Conservation (phyloP, 1,140 invertebrate genomes). For the Schlechtendalia chinensis region DNA sequence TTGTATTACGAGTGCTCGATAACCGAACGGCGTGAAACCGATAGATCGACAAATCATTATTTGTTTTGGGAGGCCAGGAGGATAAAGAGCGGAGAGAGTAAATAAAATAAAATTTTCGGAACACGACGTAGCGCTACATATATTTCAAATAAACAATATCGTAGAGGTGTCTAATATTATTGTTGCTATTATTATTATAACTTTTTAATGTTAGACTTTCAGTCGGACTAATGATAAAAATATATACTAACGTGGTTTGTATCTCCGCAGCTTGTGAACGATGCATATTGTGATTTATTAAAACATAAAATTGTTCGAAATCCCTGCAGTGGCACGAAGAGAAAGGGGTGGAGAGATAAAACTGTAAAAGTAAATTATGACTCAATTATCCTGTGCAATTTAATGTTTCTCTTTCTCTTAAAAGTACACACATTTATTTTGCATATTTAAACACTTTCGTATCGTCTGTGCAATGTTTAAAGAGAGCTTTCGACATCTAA, state of each 20-base stretch:
- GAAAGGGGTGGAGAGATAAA: neutral
- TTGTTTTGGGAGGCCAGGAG: too few species aligned
- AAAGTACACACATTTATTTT: slow-evolving; percentile 21
- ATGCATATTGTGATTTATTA: neutral
- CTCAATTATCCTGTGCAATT: slow-evolving; percentile 18
- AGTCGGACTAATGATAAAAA: neutral
- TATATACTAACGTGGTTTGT: too few species aligned
- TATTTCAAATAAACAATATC: too few species aligned
- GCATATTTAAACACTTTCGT: slow-evolving; percentile 38
- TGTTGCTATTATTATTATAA: too few species aligned
- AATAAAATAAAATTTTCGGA: too few species aligned
- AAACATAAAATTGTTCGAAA: slow-evolving; percentile 1
- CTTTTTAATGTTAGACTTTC: neutral
- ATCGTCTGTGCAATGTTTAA: slow-evolving; percentile 20
- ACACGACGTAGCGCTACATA: too few species aligned
- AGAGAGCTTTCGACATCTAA: slow-evolving; percentile 16
- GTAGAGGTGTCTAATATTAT: too few species aligned
- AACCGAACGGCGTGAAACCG: too few species aligned
- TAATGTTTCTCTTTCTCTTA: slow-evolving; percentile 5
- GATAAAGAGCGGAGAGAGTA: too few species aligned
- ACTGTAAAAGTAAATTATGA: slow-evolving; percentile 35
- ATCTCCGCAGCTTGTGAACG: too few species aligned
- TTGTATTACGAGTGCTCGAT: too few species aligned
- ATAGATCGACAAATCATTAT: too few species aligned
- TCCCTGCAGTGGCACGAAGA: neutral